Percentiles rank a stretch among this genome's conserved stretches.
These are phyloP conservation scores for Synodontis membranacea DNA, from an alignment of 2,113 vertebrate species.

Conservation along the genomic window DNA sequence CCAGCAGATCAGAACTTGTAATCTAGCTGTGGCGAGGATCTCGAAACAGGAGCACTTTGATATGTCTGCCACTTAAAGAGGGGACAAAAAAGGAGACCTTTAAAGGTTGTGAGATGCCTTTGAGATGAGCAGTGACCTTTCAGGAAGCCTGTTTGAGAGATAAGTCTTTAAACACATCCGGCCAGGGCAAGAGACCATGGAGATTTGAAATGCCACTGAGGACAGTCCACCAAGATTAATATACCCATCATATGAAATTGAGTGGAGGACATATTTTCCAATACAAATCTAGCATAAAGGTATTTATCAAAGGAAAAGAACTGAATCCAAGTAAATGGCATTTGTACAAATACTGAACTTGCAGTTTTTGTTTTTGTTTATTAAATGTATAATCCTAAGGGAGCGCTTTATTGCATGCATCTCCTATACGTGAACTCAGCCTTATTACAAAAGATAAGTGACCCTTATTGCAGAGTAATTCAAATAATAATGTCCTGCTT, in stretches of 20 bases:
- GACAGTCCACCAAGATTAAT: conserved; percentile 72
- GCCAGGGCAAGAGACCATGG: conserved; percentile 34
- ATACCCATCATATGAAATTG: conserved; percentile 67
- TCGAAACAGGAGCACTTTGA: conserved; percentile 51
- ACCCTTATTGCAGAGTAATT: conserved; percentile 3
- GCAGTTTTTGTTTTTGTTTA: not conserved
- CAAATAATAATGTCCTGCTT: not conserved
- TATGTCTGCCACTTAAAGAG: conserved; percentile 62
- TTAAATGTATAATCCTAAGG: not conserved
- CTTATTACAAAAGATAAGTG: conserved; percentile 24
- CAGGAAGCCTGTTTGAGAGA: conserved; percentile 50
- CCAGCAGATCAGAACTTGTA: conserved; percentile 59
- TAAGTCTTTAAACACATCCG: conserved; percentile 52
- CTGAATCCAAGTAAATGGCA: conserved; percentile 3
- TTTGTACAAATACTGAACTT: conserved; percentile 27
- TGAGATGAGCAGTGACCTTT: conserved; percentile 75
- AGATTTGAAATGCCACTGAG: conserved; percentile 61
- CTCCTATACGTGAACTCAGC: conserved; percentile 9
- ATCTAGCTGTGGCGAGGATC: conserved; percentile 56
- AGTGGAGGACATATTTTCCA: conserved; percentile 53
- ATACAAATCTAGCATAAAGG: conserved; percentile 62
- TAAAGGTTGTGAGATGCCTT: conserved; percentile 73
- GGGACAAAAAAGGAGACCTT: conserved; percentile 72
- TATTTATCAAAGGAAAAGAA: conserved; percentile 70
- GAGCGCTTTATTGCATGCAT: not conserved